A percentile compares a stretch with the other conserved stretches of the same genome.
Conservation (phyloP, 2,888 invertebrate species). For the Pristionchus fissidentatus region DNA sequence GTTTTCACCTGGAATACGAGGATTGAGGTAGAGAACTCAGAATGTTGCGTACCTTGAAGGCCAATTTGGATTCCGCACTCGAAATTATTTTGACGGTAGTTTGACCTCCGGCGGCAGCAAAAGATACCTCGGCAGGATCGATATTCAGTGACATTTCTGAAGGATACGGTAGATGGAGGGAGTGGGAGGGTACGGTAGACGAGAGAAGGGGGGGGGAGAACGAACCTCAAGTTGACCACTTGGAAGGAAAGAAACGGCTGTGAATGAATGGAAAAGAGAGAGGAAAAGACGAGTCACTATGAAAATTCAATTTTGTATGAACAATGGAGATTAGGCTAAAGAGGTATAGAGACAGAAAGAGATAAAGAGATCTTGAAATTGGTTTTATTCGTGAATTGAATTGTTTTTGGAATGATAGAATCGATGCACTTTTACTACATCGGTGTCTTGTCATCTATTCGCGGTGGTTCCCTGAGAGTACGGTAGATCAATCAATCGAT, state of each 20-base stretch:
- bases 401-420: not conserved
- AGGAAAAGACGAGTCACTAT: too few relatives aligned
- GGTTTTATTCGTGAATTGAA: not conserved
- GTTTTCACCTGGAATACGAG: constrained; percentile 35
- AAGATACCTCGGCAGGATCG: constrained; percentile 60
- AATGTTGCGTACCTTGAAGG: constrained; percentile 58
- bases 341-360: not conserved
- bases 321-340: too few relatives aligned
- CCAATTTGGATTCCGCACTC: constrained; percentile 56
- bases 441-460: not conserved
- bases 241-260: not conserved
- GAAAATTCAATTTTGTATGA: too few relatives aligned
- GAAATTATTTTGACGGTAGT: constrained; percentile 59
- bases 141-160: constrained; percentile 59
- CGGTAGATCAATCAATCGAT: constrained; percentile 1
- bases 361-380: not conserved
- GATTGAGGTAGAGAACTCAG: not conserved
- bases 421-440: not conserved
- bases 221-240: constrained; percentile 3
- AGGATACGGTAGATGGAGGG: not conserved
- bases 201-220: not conserved
- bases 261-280: not conserved
- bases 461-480: constrained; percentile 4
- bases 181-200: not conserved
- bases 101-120: constrained; percentile 62